Evolutionary conservation across 1,140 invertebrate genomes (phyloP).

Genomic region (Lepidurus packardi): DNA sequence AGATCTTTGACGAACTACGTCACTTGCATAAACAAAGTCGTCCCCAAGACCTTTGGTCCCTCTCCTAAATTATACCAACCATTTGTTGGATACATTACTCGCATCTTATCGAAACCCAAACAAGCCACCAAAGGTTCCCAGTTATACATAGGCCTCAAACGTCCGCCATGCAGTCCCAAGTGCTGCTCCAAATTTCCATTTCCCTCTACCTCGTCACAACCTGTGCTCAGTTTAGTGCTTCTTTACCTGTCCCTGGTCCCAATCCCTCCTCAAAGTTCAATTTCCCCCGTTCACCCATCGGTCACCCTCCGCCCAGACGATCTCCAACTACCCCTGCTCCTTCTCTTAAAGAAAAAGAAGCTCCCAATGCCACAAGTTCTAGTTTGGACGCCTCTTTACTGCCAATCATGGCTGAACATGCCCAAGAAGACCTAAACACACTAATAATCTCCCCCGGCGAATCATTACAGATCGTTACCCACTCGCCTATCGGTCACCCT

Average conservation of each 20-base stretch:
- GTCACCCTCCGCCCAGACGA: neutral
- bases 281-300: slow-evolving; percentile 5
- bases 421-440: neutral
- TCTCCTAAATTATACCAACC: neutral
- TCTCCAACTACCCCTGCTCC: neutral
- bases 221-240: neutral
- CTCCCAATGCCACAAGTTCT: neutral
- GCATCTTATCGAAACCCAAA: neutral
- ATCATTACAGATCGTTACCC: neutral
- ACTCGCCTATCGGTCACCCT: neutral
- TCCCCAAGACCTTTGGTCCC: neutral
- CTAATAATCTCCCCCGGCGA: neutral
- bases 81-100: neutral
- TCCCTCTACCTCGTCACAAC: neutral
- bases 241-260: neutral
- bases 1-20: neutral
- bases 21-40: slow-evolving; percentile 9
- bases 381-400: neutral
- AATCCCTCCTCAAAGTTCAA: neutral
- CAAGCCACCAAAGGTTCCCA: neutral
- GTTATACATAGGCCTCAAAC: neutral
- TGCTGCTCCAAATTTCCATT: neutral
- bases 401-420: neutral
- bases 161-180: neutral
- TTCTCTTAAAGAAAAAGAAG: too few relatives aligned